phyloP scores from a whole-genome alignment of 2,888 invertebrate genomes.

The Lithophane socia region DNA sequence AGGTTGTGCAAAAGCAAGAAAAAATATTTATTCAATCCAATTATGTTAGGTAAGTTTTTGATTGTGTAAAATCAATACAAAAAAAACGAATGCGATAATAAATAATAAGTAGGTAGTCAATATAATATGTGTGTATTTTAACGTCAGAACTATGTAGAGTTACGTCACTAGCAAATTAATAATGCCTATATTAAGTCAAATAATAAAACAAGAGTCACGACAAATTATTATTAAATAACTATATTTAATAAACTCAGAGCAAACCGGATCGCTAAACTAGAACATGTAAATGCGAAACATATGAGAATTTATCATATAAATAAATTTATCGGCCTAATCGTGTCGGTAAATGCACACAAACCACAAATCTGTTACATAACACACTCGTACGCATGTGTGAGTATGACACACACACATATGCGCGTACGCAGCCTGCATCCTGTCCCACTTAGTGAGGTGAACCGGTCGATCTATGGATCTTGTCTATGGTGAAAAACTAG shows the following conservation, averaged over 20 bases:
- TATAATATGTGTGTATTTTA: background rate
- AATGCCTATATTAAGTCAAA: slow-evolving; percentile 21
- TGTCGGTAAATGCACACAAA: slow-evolving; percentile 57
- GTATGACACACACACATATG: slow-evolving; percentile 47
- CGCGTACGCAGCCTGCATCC: slow-evolving; percentile 79
- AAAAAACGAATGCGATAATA: background rate
- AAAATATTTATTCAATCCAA: background rate
- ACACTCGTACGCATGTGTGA: slow-evolving; percentile 43
- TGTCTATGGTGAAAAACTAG: slow-evolving; percentile 65
- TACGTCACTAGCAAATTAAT: slow-evolving; percentile 13
- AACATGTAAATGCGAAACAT: slow-evolving; percentile 54
- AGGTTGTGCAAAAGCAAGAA: background rate
- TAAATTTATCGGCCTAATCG: slow-evolving; percentile 59
- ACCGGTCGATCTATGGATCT: slow-evolving; percentile 74
- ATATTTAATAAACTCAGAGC: slow-evolving; percentile 22
- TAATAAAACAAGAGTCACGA: slow-evolving; percentile 24
- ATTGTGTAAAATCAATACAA: slow-evolving; percentile 10
- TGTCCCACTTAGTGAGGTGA: slow-evolving; percentile 86
- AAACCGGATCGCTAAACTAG: slow-evolving; percentile 61
- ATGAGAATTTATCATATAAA: slow-evolving; percentile 59
- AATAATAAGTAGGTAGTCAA: background rate
- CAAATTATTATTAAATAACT: slow-evolving; percentile 24
- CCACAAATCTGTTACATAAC: slow-evolving; percentile 73
- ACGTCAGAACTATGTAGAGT: background rate
- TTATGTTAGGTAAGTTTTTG: too few species aligned